phyloP scores from a whole-genome alignment of 2,888 invertebrate genomes.

The Drosophila borealis region DNA sequence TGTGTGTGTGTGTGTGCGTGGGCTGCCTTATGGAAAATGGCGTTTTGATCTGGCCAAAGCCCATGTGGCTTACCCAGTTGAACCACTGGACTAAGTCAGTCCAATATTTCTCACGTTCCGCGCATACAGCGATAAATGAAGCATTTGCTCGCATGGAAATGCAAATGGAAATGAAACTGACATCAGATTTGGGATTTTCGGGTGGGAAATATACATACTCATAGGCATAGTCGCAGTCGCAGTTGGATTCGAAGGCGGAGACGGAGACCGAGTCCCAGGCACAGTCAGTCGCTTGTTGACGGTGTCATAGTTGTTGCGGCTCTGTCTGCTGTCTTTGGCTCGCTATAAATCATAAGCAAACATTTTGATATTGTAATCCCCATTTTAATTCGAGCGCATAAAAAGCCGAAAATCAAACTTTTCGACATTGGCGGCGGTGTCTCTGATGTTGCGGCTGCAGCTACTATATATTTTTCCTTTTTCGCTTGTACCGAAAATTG shows the following conservation, averaged over 20 bases:
- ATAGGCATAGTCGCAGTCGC: conserved; percentile 17
- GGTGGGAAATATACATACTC: conserved; percentile 12
- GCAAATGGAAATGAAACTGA: neutral
- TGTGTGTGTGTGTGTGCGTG: conserved; percentile 5
- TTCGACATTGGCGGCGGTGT: conserved; percentile 79
- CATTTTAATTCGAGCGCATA: conserved; percentile 81
- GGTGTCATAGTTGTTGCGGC: conserved; percentile 22
- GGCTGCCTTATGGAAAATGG: conserved; percentile 45
- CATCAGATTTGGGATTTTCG: conserved; percentile 29
- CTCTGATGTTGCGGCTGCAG: conserved; percentile 75
- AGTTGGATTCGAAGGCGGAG: conserved; percentile 2
- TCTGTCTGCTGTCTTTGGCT: conserved; percentile 53
- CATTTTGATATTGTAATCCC: conserved; percentile 83
- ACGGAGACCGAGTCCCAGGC: conserved; percentile 6
- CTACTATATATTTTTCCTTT: conserved; percentile 62
- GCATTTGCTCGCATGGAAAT: conserved; percentile 35
- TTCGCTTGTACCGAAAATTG: conserved; percentile 74
- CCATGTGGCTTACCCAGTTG: conserved; percentile 66
- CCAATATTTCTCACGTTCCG: conserved; percentile 77
- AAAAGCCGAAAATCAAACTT: conserved; percentile 82
- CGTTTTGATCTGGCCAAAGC: conserved; percentile 72
- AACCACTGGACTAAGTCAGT: conserved; percentile 77
- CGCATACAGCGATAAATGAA: conserved; percentile 53
- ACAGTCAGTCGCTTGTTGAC: conserved; percentile 11
- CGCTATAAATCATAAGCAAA: conserved; percentile 82